phyloP scores from a whole-genome alignment of 2,113 vertebrate species.

The Pitta sordida region DNA sequence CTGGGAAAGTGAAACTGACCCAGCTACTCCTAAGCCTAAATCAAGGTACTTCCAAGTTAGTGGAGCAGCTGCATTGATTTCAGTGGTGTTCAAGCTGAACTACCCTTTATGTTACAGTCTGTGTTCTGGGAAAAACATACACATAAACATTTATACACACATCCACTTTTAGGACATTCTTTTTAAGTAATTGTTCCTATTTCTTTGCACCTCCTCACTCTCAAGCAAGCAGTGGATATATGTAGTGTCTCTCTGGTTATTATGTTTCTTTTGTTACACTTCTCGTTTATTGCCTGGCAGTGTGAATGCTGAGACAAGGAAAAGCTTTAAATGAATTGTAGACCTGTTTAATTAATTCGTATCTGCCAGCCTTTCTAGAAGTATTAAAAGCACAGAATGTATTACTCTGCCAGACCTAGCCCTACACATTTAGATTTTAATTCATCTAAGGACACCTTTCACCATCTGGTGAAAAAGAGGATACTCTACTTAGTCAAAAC shows the following conservation, averaged over 20 bases:
- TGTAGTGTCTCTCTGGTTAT: neutral
- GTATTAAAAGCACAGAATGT: neutral
- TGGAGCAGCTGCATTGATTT: neutral
- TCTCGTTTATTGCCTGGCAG: neutral
- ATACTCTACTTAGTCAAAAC: neutral
- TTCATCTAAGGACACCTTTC: constrained; percentile 36
- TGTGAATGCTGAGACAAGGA: neutral
- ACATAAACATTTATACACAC: neutral
- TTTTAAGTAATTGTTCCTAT: neutral
- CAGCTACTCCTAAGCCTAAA: neutral
- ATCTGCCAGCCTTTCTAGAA: neutral
- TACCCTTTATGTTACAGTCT: neutral
- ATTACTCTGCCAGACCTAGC: neutral
- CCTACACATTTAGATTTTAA: constrained; percentile 13
- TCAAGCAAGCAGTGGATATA: neutral
- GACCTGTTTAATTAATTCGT: constrained; percentile 7
- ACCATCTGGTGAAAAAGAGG: constrained; percentile 10
- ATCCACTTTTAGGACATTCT: neutral
- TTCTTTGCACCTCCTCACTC: neutral
- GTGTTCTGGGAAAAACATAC: neutral
- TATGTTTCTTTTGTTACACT: neutral
- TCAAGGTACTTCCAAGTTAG: neutral
- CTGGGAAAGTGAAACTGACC: neutral
- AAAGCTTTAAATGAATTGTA: constrained; percentile 9
- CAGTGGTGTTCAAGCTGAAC: neutral